Conservation (phyloP, 1,140 invertebrate genomes). For the Anagrus nilaparvatae region DNA sequence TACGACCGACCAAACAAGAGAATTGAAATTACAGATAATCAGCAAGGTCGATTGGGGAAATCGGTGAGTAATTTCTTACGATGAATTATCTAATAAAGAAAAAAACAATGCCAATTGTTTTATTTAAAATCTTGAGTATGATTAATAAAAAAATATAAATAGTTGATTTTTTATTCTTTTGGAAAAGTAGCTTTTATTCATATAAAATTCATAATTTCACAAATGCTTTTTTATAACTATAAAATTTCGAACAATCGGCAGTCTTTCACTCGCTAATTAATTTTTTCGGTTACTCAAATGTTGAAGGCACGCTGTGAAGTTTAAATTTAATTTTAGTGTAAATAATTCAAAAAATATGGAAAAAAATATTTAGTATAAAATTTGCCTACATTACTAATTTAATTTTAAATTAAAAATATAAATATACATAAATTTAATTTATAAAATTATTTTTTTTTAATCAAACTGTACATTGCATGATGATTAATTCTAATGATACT, state of each 20-base stretch:
- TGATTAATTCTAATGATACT: too few relatives aligned
- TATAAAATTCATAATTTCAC: conserved; percentile 19
- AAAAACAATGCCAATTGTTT: too few relatives aligned
- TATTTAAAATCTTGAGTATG: not conserved
- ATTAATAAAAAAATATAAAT: not conserved
- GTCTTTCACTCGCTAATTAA: conserved; percentile 33
- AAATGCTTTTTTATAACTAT: conserved; percentile 11
- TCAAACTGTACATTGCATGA: too few relatives aligned
- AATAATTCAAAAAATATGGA: too few relatives aligned
- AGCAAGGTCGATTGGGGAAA: conserved; percentile 93
- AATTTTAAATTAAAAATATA: too few relatives aligned
- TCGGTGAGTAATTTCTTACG: conserved; percentile 56
- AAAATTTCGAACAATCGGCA: conserved; percentile 26
- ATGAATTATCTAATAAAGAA: conserved; percentile 6
- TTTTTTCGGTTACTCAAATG: too few relatives aligned
- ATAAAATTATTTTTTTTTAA: too few relatives aligned
- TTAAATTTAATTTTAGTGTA: too few relatives aligned
- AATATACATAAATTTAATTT: too few relatives aligned
- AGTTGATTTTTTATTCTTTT: not conserved
- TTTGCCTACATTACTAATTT: too few relatives aligned
- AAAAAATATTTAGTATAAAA: too few relatives aligned
- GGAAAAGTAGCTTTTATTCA: conserved; percentile 16
- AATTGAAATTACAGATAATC: conserved; percentile 76
- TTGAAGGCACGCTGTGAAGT: too few relatives aligned
- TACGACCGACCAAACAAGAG: conserved; percentile 79